phyloP scores from a whole-genome alignment of 2,797 vertebrate genomes.

The Hoplostethus atlanticus region DNA sequence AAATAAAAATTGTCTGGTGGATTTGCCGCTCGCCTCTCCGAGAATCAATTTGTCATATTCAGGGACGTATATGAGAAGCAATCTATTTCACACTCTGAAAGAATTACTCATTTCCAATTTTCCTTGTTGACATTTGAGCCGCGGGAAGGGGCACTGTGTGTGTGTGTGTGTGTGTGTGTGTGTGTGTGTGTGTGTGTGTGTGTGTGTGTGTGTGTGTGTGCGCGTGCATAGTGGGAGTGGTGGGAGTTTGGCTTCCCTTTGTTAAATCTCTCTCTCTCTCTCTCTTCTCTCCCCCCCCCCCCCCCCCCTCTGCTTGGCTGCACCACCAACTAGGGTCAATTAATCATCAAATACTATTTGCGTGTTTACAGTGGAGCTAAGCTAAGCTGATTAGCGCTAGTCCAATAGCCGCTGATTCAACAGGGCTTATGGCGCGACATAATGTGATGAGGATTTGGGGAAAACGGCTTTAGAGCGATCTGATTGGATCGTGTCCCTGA shows the following conservation, averaged over 20 bases:
- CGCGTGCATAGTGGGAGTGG: neutral
- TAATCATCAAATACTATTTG: conserved; percentile 84
- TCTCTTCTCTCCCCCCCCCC: neutral
- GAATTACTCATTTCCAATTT: conserved; percentile 84
- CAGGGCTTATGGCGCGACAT: conserved; percentile 73
- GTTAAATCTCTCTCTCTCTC: neutral
- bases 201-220: conserved; percentile 20
- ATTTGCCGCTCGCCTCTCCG: conserved; percentile 67
- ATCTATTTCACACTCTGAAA: conserved; percentile 85
- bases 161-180: neutral
- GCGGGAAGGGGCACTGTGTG: conserved; percentile 48
- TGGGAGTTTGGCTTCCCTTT: neutral
- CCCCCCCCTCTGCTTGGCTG: conserved; percentile 55
- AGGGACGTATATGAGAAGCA: conserved; percentile 80
- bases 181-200: neutral
- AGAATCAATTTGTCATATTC: conserved; percentile 88
- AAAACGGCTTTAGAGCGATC: conserved; percentile 62
- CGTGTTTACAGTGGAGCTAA: conserved; percentile 81
- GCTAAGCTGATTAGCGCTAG: conserved; percentile 78
- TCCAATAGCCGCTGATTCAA: conserved; percentile 75
- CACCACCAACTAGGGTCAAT: conserved; percentile 78
- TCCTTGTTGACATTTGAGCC: conserved; percentile 83
- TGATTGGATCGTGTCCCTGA: conserved; percentile 71
- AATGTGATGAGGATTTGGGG: conserved; percentile 79
- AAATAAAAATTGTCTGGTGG: conserved; percentile 73